Percentiles rank a stretch among this genome's conserved stretches.
Evolutionary conservation across 2,888 invertebrate species (phyloP).

Genomic region (Troides oblongomaculatus): DNA sequence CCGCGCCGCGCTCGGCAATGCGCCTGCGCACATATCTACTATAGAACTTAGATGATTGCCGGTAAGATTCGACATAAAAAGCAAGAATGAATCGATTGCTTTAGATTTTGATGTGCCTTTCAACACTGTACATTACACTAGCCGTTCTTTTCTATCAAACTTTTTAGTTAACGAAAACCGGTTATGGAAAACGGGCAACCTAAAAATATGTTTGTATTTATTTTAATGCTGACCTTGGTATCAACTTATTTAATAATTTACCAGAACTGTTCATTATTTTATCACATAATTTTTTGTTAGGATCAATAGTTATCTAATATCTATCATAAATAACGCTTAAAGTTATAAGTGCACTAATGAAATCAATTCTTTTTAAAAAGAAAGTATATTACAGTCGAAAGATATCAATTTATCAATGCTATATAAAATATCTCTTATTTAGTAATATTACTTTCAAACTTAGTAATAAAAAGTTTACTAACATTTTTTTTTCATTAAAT

Average conservation of each 20-base stretch:
- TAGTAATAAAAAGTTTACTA: not conserved
- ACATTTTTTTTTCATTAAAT: not conserved
- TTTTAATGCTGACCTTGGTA: conserved; percentile 1
- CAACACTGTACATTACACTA: not conserved
- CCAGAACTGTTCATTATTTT: too few relatives aligned
- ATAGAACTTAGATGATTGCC: conserved; percentile 12
- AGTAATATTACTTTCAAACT: not conserved
- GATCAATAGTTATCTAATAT: too few relatives aligned
- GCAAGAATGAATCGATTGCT: conserved; percentile 8
- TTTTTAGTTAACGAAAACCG: not conserved
- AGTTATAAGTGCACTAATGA: too few relatives aligned
- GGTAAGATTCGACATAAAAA: conserved; percentile 10
- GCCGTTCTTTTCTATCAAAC: not conserved
- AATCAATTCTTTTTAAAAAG: too few relatives aligned
- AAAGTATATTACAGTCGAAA: too few relatives aligned
- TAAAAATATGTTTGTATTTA: conserved; percentile 4
- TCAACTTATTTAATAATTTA: too few relatives aligned
- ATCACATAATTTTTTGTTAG: too few relatives aligned
- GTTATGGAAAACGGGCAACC: not conserved
- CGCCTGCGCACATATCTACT: conserved; percentile 27
- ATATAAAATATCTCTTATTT: not conserved
- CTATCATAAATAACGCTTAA: too few relatives aligned
- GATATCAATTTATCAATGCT: too few relatives aligned
- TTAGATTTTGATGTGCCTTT: not conserved
- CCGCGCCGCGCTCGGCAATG: conserved; percentile 14